These are phyloP conservation scores for Gryon sp. DNA, from an alignment of 1,140 invertebrate species.

Conservation along the genomic window DNA sequence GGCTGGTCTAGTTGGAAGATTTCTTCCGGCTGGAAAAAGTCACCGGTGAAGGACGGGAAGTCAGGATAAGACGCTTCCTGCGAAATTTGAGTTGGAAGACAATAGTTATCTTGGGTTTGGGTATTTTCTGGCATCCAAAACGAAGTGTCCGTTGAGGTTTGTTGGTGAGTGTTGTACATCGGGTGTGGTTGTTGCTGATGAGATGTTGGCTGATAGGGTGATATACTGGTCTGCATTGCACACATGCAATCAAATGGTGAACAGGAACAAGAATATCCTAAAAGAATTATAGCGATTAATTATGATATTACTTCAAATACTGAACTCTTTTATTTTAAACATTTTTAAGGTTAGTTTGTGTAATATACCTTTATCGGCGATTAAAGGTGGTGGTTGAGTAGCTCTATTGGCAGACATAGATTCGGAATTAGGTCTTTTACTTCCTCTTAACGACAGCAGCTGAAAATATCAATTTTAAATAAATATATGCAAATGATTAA, in stretches of 20 bases:
- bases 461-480: conserved; percentile 40
- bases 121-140: conserved; percentile 74
- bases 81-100: conserved; percentile 67
- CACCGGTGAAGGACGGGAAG: conserved; percentile 81
- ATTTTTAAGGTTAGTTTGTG: no score
- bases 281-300: conserved; percentile 43
- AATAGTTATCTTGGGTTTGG: conserved; percentile 69
- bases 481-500: no score
- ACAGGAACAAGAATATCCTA: conserved; percentile 83
- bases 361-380: conserved; percentile 80
- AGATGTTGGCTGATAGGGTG: conserved; percentile 69
- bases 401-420: conserved; percentile 63
- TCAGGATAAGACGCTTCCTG: conserved; percentile 76
- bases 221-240: conserved; percentile 66
- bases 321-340: no score
- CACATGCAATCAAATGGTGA: conserved; percentile 83
- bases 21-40: conserved; percentile 88
- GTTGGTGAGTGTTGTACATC: conserved; percentile 66
- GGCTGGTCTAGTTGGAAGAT: conserved; percentile 89
- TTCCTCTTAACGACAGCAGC: conserved; percentile 81
- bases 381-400: conserved; percentile 79
- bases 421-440: conserved; percentile 76
- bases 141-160: conserved; percentile 60
- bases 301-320: background rate
- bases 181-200: conserved; percentile 68